Conservation (phyloP, 1,140 invertebrate species). For the Drosophila sproati region DNA sequence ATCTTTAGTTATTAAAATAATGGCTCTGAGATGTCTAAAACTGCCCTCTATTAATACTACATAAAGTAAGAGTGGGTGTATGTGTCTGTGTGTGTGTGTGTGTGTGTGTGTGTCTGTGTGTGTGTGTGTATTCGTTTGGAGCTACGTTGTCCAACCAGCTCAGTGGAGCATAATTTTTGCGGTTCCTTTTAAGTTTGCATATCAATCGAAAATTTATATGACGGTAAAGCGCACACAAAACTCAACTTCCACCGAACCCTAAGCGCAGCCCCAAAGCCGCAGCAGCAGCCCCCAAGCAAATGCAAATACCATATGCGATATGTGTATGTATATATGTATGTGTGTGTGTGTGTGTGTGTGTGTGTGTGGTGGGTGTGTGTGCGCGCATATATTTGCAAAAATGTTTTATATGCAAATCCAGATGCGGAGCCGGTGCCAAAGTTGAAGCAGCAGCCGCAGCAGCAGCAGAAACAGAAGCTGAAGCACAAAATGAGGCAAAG, state of each 20-base stretch:
- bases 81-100: slow-evolving; percentile 2
- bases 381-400: slow-evolving; percentile 76
- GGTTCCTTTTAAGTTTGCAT: slow-evolving; percentile 84
- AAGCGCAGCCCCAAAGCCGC: slow-evolving; percentile 5
- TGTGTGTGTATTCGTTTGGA: slow-evolving; percentile 21
- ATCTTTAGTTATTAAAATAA: too few relatives aligned
- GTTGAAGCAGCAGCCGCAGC: slow-evolving; percentile 13
- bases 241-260: background rate
- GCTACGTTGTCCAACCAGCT: slow-evolving; percentile 53
- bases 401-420: slow-evolving; percentile 81
- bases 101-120: slow-evolving; percentile 10
- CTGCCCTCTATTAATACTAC: background rate
- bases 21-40: background rate
- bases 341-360: slow-evolving; percentile 41
- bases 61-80: background rate
- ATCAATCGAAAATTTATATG: slow-evolving; percentile 83
- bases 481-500: slow-evolving; percentile 21
- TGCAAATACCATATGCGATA: slow-evolving; percentile 62
- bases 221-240: slow-evolving; percentile 59
- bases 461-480: too few relatives aligned
- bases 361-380: slow-evolving; percentile 68
- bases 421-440: slow-evolving; percentile 49
- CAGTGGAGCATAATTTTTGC: slow-evolving; percentile 83
- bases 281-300: slow-evolving; percentile 37
- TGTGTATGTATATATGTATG: slow-evolving; percentile 26